Evolutionary conservation across 2,888 invertebrate genomes (phyloP).

Genomic region (Asteroscopus sphinx): DNA sequence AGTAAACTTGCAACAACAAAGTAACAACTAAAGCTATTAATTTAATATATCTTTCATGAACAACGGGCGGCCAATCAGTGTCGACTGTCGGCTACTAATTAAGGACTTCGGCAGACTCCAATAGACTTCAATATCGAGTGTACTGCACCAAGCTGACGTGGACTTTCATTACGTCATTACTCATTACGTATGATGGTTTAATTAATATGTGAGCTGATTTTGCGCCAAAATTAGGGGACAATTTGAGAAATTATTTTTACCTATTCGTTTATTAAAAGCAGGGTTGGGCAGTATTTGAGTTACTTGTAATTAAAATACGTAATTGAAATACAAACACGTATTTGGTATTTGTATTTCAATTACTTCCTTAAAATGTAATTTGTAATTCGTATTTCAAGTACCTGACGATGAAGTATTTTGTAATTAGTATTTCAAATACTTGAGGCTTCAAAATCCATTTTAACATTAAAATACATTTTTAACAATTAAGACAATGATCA

Average conservation of each 20-base stretch:
- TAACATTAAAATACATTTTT: no score
- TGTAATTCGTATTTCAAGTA: no score
- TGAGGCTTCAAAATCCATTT: no score
- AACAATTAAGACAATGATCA: no score
- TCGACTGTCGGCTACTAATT: constrained; percentile 12
- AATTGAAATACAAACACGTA: constrained; percentile 21
- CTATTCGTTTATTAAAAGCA: no score
- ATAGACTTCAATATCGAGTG: background rate
- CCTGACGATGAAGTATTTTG: no score
- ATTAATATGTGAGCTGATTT: constrained; percentile 19
- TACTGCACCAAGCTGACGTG: constrained; percentile 2
- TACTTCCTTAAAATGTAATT: no score
- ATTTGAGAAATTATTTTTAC: no score
- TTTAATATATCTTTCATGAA: constrained; percentile 22
- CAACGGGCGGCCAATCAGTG: constrained; percentile 5
- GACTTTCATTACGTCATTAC: constrained; percentile 25
- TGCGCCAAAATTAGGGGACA: background rate
- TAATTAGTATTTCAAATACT: no score
- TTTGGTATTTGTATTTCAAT: constrained; percentile 13
- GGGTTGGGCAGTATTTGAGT: constrained; percentile 17
- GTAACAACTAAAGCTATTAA: constrained; percentile 9
- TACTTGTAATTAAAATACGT: constrained; percentile 22
- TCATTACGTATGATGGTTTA: constrained; percentile 33
- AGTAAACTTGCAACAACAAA: no score
- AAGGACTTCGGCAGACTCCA: constrained; percentile 9